Conservation (phyloP, 2,113 vertebrate species). For the Calyptomena viridis region DNA sequence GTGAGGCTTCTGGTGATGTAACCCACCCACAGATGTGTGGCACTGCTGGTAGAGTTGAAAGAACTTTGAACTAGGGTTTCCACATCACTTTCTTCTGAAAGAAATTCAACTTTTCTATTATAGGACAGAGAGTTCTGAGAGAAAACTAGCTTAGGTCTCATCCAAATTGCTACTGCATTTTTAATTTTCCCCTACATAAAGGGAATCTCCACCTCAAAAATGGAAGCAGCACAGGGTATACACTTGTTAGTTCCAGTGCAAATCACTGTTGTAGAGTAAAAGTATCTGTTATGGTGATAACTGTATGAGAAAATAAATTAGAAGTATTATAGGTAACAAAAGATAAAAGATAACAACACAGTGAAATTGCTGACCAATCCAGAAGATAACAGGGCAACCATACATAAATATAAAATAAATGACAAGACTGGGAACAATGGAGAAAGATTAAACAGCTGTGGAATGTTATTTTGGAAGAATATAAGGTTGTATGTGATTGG, state of each 20-base stretch:
- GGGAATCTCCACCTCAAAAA: background rate
- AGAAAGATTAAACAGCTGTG: background rate
- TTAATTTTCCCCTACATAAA: background rate
- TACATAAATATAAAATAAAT: background rate
- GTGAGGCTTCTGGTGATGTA: background rate
- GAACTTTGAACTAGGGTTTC: background rate
- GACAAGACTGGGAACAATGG: background rate
- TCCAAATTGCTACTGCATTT: background rate
- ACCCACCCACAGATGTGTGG: background rate
- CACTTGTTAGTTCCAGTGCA: background rate
- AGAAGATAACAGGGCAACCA: background rate
- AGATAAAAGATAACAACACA: background rate
- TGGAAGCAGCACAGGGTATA: background rate
- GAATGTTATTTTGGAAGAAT: background rate
- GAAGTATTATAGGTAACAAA: background rate
- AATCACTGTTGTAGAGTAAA: background rate
- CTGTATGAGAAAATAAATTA: background rate
- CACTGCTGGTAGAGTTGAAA: background rate
- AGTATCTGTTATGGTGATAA: background rate
- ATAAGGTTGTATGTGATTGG: background rate
- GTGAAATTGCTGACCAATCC: accelerated
- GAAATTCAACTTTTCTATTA: background rate
- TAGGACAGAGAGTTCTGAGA: background rate
- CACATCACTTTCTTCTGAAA: background rate
- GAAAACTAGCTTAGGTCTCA: background rate